Base-by-base conservation (phyloP, 2,888 invertebrate species). In the Flexamia atlantica region DNA sequence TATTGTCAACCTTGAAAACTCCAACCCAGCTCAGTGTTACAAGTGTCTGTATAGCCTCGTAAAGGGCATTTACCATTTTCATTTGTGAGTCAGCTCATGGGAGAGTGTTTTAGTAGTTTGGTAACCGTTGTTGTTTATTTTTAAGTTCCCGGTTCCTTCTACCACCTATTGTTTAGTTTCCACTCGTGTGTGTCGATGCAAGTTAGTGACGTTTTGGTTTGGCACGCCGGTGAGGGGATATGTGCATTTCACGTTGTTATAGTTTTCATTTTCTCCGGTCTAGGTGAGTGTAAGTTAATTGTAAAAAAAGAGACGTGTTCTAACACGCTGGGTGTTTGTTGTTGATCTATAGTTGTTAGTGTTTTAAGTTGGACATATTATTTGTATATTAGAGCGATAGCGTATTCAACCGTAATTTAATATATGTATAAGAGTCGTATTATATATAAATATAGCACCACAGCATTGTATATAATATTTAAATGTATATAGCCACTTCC, bases 401-500 rank as follows among this genome's bases (percentile, higher is more conserved):
- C 25, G 57, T 79, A 79, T 79, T 46, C 76, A 28, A 76, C 76
- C 76, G 46, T 79, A 79, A 79, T 57, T 79, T 79, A 79, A 79
- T 79, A 57, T 79, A 79, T 79, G 79, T 79, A 57, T 79, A 79
- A 79, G 57, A 79, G 79, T 79, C 50, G 79, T 36, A 79, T 79
- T 79, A 79, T 79, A 76, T 76, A 79, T 83, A 83, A 74, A 74
- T 50, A 83, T 32, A 83, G 82, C 82, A 83, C 82, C 42, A 42
- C 72, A 74, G 82, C 57, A 57, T 53, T 83, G 82, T 83, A 83
- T 50, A 83, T 74, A 82, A 40, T 30, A 50, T 82, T 79, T 57
- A 79, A n/a, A n/a, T 83, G 82, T 83, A 83, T 32, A 83, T 83
- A 83, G 72, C 50, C 82, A 83, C 82, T 74, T 83, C 72, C 57